Percentiles rank a stretch among this genome's conserved stretches.
Evolutionary conservation across 2,888 invertebrate species (phyloP).

Genomic region (Ochropacha duplaris): DNA sequence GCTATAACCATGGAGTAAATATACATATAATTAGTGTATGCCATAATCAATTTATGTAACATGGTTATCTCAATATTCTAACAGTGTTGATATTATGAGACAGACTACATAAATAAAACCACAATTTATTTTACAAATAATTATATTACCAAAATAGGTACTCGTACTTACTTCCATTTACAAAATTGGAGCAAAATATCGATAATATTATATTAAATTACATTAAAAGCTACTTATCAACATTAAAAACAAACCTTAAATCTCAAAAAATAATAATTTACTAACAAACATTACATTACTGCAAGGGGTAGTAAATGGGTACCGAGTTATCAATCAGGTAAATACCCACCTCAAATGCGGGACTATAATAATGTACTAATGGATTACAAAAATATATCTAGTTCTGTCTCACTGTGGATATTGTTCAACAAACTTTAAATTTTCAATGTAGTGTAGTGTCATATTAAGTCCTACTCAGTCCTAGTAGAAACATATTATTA

Average conservation of each 20-base stretch:
- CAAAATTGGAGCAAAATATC: constrained; percentile 66
- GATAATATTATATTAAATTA: constrained; percentile 76
- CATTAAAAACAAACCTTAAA: constrained; percentile 79
- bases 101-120: constrained; percentile 42
- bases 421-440: too few relatives aligned
- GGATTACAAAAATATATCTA: too few relatives aligned
- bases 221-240: constrained; percentile 78
- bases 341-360: neutral
- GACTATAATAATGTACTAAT: neutral
- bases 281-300: constrained; percentile 73
- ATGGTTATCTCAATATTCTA: neutral
- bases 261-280: constrained; percentile 82
- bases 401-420: too few relatives aligned
- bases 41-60: constrained; percentile 2
- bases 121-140: constrained; percentile 48
- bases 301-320: constrained; percentile 18
- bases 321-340: constrained; percentile 4
- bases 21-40: too few relatives aligned
- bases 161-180: constrained; percentile 63
- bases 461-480: too few relatives aligned
- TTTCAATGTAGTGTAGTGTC: neutral
- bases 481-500: too few relatives aligned
- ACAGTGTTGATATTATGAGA: neutral
- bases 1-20: constrained; percentile 7
- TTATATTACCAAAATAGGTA: constrained; percentile 74